Evolutionary conservation across 2,113 vertebrate genomes (phyloP), one percentile per base, ranked within the genome.

Genomic region (Coptodon rendalli): DNA sequence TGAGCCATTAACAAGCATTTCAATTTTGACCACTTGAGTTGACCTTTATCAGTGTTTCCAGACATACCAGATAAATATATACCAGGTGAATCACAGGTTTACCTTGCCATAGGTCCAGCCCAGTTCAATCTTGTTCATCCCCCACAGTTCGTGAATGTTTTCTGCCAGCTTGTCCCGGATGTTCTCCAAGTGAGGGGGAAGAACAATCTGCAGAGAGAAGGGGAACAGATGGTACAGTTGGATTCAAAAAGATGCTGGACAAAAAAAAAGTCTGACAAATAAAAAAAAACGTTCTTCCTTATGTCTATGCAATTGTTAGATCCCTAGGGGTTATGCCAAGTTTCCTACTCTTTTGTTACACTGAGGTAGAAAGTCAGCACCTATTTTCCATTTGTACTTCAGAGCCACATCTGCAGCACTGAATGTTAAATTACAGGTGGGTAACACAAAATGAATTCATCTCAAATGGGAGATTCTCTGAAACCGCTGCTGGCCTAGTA

Each of bases 71-170:
- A 68, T 68, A 68, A 38, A 68, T 68, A 68, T 38, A 68, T 38
- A 38, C 34, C 34, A 38, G 63, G 13, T 22, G 12, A 22, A 71
- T 24, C 19, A 38, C 43, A 83, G 52, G 4, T 48, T 83, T 96
- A 99, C 98, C 97, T 99, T 99, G 95, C 98, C 98, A 9, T 97
- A 99, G 19, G 97, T 98, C 98, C 98, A 99, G 80, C 98, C 98
- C 50, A 99, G 97, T 89, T 99, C 98, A 59, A 99, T 99, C 96
- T 99, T 99, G 95, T 99, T 99, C 98, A 99, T 99, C 79, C 97
- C 98, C 98, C 98, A 99, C 31, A 99, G 97, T 85, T 99, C 98
- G 6, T 99, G 98, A 89, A 99, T 99, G 90, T 99, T 99, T 96
- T 99, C 98, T 92, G 98, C 98, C 90, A 99, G 93, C 89, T 97